Percentiles rank a stretch among this genome's conserved stretches.
phyloP scores from a whole-genome alignment of 1,140 invertebrate species.

The Lepidotrigona ventralis region DNA sequence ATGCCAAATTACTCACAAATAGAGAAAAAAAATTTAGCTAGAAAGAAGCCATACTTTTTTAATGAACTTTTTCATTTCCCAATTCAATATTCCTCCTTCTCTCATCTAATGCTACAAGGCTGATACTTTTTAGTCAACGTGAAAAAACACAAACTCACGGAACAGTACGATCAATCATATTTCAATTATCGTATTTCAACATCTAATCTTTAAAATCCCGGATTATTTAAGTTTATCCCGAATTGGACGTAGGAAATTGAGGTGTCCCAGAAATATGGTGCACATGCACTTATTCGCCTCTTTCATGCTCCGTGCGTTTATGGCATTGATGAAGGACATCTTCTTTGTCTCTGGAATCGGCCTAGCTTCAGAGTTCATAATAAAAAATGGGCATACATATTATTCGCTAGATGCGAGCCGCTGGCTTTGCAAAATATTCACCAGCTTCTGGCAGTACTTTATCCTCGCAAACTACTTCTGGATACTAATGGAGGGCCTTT shows the following conservation, averaged over 20 bases:
- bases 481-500: conserved; percentile 91
- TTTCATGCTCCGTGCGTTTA: conserved; percentile 83
- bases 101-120: neutral
- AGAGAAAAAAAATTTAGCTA: neutral
- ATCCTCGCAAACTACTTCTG: conserved; percentile 89
- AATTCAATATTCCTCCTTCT: neutral
- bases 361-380: conserved; percentile 75
- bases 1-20: neutral
- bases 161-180: neutral
- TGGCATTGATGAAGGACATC: conserved; percentile 82
- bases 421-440: conserved; percentile 87
- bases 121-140: neutral
- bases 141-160: neutral
- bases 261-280: conserved; percentile 85
- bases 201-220: conserved; percentile 1
- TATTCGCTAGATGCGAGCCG: conserved; percentile 79
- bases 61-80: neutral
- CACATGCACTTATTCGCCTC: conserved; percentile 87
- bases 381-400: conserved; percentile 73
- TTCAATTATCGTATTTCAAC: neutral
- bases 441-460: conserved; percentile 86
- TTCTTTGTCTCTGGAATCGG: conserved; percentile 83
- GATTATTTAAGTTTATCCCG: conserved; percentile 56
- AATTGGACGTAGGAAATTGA: conserved; percentile 82
- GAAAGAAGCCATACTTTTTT: neutral